Conservation (phyloP, 2,888 invertebrate species). For the Sicus ferrugineus region DNA sequence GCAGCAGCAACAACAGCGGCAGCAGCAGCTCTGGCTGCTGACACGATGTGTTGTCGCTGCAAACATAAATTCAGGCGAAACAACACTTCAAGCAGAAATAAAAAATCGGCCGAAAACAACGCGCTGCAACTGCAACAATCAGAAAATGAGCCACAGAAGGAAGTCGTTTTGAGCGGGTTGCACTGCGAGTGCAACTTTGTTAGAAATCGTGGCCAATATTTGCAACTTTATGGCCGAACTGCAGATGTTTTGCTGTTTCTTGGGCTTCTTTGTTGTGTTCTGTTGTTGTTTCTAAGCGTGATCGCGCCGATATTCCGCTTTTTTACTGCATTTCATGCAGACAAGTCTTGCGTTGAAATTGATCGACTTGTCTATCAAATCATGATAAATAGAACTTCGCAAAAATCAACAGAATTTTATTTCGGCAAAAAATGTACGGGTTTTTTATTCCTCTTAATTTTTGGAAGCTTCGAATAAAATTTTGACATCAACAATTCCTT, state of each 20-base stretch:
- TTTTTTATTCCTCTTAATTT: no score
- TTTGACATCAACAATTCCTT: no score
- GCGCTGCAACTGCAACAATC: neutral
- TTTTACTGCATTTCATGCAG: neutral
- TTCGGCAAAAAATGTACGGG: no score
- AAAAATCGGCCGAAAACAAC: neutral
- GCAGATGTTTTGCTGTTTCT: constrained; percentile 29
- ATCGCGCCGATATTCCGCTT: neutral
- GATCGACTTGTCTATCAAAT: no score
- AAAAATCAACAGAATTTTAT: no score
- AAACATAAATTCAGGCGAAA: constrained; percentile 31
- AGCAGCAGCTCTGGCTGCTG: constrained; percentile 12
- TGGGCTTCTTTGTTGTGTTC: neutral
- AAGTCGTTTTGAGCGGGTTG: neutral
- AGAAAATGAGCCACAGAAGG: neutral
- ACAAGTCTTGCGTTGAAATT: no score
- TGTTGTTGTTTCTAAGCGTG: neutral
- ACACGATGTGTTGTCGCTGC: constrained; percentile 38
- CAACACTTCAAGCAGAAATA: neutral
- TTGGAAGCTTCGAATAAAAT: no score
- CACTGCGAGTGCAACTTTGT: neutral
- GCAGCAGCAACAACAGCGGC: constrained; percentile 9
- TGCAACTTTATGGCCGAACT: constrained; percentile 24
- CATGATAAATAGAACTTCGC: no score
- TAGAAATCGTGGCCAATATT: constrained; percentile 34